phyloP scores from a whole-genome alignment of 2,888 invertebrate genomes.

The Scaptomyza tumidula region DNA sequence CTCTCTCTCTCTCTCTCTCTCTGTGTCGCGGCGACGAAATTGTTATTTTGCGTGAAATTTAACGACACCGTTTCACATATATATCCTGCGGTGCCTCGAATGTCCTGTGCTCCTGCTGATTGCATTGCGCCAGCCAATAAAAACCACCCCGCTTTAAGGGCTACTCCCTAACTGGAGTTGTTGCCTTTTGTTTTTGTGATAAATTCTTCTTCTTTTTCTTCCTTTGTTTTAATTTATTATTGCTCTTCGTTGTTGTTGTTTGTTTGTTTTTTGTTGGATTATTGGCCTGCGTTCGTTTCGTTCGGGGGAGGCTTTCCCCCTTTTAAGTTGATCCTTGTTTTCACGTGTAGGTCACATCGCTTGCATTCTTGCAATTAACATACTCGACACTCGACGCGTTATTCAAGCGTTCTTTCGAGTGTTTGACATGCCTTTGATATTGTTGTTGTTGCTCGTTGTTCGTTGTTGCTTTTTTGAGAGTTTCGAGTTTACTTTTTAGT shows the following conservation, averaged over 20 bases:
- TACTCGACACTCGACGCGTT: constrained; percentile 62
- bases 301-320: constrained; percentile 36
- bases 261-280: constrained; percentile 46
- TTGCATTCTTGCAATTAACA: constrained; percentile 70
- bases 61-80: constrained; percentile 41
- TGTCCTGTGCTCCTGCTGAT: constrained; percentile 4
- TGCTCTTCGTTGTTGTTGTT: constrained; percentile 23
- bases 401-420: constrained; percentile 28
- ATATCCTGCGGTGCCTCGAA: constrained; percentile 23
- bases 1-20: constrained; percentile 57
- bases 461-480: constrained; percentile 32
- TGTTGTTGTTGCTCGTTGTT: constrained; percentile 4
- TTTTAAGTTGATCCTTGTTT: constrained; percentile 10
- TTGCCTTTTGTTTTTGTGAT: constrained; percentile 38
- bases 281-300: constrained; percentile 57
- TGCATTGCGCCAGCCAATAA: constrained; percentile 31
- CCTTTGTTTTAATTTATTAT: constrained; percentile 16
- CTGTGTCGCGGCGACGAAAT: constrained; percentile 65
- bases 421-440: constrained; percentile 64
- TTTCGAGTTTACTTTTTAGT: constrained; percentile 45
- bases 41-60: constrained; percentile 75
- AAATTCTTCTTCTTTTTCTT: constrained; percentile 33
- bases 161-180: neutral
- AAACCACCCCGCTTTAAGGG: constrained; percentile 60
- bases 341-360: constrained; percentile 55